These are phyloP conservation scores for Sus cebifrons DNA, from an alignment of 2,797 vertebrate genomes.

Conservation along the genomic window DNA sequence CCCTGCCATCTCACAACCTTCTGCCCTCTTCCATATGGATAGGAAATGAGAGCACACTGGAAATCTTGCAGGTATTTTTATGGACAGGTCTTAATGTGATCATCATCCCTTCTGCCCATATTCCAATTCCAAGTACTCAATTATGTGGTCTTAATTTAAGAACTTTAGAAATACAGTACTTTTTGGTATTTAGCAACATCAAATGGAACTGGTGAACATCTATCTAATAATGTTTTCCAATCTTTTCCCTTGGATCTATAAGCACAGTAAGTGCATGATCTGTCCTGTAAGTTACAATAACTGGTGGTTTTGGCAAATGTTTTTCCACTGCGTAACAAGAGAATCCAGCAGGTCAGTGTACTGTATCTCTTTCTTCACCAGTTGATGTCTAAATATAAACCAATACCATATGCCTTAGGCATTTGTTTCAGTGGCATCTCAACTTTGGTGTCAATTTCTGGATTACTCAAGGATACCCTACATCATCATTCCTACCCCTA, in stretches of 20 bases:
- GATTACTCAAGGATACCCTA: neutral
- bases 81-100: neutral
- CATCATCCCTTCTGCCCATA: neutral
- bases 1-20: neutral
- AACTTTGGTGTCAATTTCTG: neutral
- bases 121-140: neutral
- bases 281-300: neutral
- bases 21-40: neutral
- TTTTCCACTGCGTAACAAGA: neutral
- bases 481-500: neutral
- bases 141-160: neutral
- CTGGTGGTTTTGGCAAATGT: neutral
- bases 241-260: neutral
- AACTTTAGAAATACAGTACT: neutral
- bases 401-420: neutral
- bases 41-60: neutral
- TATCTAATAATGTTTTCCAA: neutral
- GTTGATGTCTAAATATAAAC: neutral
- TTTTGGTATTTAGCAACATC: neutral
- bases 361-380: neutral
- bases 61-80: neutral
- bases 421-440: neutral
- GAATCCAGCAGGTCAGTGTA: neutral
- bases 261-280: neutral
- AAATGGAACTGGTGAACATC: neutral